Percentiles rank a stretch among this genome's conserved stretches.
These are phyloP conservation scores for Eristalis intricaria DNA, from an alignment of 2,888 invertebrate genomes.

Conservation along the genomic window DNA sequence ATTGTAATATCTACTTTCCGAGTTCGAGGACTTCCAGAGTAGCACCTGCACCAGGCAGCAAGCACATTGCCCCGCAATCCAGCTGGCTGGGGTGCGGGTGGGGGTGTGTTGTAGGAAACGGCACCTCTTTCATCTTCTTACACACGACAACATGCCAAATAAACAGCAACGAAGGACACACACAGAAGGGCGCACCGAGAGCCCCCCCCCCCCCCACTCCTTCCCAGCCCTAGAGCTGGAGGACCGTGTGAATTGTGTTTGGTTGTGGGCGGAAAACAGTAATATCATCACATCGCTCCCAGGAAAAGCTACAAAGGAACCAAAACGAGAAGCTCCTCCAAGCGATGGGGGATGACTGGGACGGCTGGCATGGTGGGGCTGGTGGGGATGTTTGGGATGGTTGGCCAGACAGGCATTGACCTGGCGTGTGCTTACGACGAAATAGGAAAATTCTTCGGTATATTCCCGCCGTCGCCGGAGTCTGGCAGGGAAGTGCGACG, in stretches of 20 bases:
- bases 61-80: slow-evolving; percentile 37
- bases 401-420: slow-evolving; percentile 72
- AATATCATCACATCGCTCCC: slow-evolving; percentile 46
- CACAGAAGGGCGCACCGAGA: slow-evolving; percentile 8
- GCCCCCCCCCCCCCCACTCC: no score
- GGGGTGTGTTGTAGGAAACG: slow-evolving; percentile 35
- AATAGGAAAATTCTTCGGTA: slow-evolving; percentile 67
- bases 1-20: slow-evolving; percentile 70
- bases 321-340: slow-evolving; percentile 19
- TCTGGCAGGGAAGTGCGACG: not conserved
- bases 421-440: slow-evolving; percentile 71
- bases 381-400: slow-evolving; percentile 10
- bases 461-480: slow-evolving; percentile 32
- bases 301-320: slow-evolving; percentile 61
- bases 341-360: no score
- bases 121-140: slow-evolving; percentile 54
- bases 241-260: slow-evolving; percentile 69
- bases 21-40: slow-evolving; percentile 71
- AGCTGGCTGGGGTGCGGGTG: no score
- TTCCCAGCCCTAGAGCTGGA: not conserved
- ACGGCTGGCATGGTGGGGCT: no score
- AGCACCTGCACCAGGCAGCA: slow-evolving; percentile 66
- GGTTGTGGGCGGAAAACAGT: slow-evolving; percentile 53
- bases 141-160: slow-evolving; percentile 68
- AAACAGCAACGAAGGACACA: slow-evolving; percentile 48